Evolutionary conservation across 2,113 vertebrate genomes (phyloP).

Genomic region (Columba livia): DNA sequence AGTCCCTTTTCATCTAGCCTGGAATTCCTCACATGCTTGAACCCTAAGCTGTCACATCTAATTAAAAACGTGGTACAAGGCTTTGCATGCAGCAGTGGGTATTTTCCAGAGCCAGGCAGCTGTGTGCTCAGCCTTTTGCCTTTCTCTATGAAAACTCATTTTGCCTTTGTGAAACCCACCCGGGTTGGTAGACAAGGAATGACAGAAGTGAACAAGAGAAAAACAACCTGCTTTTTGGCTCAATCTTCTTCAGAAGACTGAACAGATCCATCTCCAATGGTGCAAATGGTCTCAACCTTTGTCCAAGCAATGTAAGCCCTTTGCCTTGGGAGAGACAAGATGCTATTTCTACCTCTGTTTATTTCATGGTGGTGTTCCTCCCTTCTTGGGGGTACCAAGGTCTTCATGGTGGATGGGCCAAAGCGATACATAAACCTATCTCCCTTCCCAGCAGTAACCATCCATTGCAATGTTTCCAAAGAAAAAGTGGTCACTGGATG

Average conservation of each 20-base stretch:
- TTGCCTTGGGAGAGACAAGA: not conserved
- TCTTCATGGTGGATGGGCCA: not conserved
- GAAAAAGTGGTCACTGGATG: not conserved
- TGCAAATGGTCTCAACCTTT: not conserved
- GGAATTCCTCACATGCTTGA: constrained; percentile 64
- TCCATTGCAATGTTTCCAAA: not conserved
- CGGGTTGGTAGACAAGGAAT: not conserved
- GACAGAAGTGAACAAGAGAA: not conserved
- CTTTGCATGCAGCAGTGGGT: constrained; percentile 5
- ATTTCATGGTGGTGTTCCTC: not conserved
- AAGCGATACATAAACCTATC: not conserved
- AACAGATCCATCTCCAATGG: not conserved
- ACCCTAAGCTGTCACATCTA: constrained; percentile 57
- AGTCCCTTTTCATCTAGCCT: constrained; percentile 39
- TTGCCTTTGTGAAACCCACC: not conserved
- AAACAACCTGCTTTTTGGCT: not conserved
- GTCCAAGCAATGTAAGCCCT: not conserved
- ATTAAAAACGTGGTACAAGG: constrained; percentile 21
- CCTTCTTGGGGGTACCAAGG: not conserved
- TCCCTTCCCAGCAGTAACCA: not conserved
- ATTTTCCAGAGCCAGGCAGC: not conserved
- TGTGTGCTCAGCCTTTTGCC: not conserved
- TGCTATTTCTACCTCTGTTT: not conserved
- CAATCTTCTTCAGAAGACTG: not conserved
- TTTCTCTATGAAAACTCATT: not conserved